Evolutionary conservation across 2,113 vertebrate genomes (phyloP), one percentile per base, ranked within the genome.

Genomic region (Ovis aries): DNA sequence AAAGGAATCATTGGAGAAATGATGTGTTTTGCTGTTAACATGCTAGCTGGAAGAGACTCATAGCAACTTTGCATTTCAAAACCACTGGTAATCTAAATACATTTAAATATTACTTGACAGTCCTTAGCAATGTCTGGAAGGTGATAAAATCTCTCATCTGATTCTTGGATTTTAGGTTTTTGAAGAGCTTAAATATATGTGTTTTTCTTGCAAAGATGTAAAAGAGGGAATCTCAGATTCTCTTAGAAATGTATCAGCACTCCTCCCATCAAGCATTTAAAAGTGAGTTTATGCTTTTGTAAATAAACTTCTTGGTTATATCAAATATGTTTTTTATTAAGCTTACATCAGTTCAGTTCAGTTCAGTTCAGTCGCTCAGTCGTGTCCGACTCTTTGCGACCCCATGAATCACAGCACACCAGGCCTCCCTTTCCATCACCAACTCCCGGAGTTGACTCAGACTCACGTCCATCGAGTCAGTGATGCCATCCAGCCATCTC

Each of bases 21-120:
- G 13, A n/a, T 36, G 19, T 11, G 6, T 83, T 93, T 95, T 71
- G 59, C 43, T 92, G 4, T 83, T 90, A 77, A 60, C 13, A 55
- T 74, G 23, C 14, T 64, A 36, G 80, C 80, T 92, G 25, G 40
- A 95, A 90, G 71, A 95, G 74, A 89, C 52, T 88, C 33, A 29
- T 57, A 80, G 85, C 88, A 77, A 80, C 57, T 92, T 87, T 95
- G 62, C 74, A 84, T 94, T 98, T 97, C 85, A 90, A 83, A 95
- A 83, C 23, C 55, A 88, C 10, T 77, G 57, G 16, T 87, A 85
- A 45, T 74, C 81, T 84, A 84, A 96, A 92, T 59, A 90, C 12
- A 27, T 71, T 91, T 96, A 83, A 62, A 33, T 95, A n/a, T 91
- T 94, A 64, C 87, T 97, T 96, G 92, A 31, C 57, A 84, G 33